phyloP scores from a whole-genome alignment of 2,797 vertebrate species.

The Petrocephalus schoutedeni region DNA sequence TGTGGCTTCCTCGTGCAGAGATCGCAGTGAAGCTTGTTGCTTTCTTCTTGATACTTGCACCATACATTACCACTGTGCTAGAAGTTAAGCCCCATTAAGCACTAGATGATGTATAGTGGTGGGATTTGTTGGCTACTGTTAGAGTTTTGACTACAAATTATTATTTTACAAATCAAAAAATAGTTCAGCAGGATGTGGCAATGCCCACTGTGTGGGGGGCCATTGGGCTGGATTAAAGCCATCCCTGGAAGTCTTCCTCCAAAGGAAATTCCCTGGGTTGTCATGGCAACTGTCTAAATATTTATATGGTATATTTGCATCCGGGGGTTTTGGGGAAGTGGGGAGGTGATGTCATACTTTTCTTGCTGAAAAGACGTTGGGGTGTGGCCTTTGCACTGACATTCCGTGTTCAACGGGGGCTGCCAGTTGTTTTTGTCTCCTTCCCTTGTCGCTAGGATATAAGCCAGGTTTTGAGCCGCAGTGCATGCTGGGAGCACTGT shows the following conservation, averaged over 20 bases:
- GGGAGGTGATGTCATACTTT: constrained; percentile 23
- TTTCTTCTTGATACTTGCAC: neutral
- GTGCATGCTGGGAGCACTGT: constrained; percentile 6
- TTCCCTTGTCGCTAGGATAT: neutral
- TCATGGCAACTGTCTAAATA: constrained; percentile 59
- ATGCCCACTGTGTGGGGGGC: neutral
- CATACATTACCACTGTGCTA: neutral
- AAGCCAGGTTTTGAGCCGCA: neutral
- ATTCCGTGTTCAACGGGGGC: neutral
- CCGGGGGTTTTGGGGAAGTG: neutral
- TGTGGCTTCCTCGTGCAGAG: neutral
- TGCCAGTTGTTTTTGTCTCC: neutral
- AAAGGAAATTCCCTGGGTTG: constrained; percentile 38
- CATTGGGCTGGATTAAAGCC: constrained; percentile 25
- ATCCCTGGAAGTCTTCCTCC: constrained; percentile 44
- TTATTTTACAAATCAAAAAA: constrained; percentile 11
- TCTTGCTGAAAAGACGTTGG: neutral
- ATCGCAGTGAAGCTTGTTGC: neutral
- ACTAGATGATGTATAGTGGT: neutral
- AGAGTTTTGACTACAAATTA: neutral
- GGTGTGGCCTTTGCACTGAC: neutral
- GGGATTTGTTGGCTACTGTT: neutral
- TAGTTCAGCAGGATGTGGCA: neutral
- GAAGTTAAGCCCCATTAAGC: neutral
- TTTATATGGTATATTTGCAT: constrained; percentile 37